Evolutionary conservation across 2,113 vertebrate species (phyloP).

Genomic region (Scopus umbretta): DNA sequence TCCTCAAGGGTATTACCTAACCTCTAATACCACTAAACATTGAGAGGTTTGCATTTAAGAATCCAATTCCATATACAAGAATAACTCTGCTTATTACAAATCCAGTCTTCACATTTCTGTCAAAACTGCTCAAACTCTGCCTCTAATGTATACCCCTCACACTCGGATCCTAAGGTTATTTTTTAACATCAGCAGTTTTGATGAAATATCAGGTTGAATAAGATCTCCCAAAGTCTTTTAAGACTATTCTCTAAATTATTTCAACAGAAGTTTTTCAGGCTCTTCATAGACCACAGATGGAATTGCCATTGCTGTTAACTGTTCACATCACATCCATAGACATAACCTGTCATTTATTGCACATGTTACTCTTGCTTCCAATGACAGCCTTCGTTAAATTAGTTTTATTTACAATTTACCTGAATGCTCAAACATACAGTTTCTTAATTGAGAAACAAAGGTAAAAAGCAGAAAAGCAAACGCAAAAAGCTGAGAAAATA

Average conservation of each 20-base stretch:
- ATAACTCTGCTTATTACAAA: neutral
- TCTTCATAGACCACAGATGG: neutral
- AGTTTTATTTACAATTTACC: neutral
- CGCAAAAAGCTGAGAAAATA: neutral
- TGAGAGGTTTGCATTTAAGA: slow-evolving; percentile 6
- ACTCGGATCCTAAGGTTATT: neutral
- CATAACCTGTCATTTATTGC: neutral
- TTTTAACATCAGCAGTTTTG: neutral
- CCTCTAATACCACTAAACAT: neutral
- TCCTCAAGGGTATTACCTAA: slow-evolving; percentile 48
- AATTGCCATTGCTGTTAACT: neutral
- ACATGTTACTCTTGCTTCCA: neutral
- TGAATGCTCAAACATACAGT: neutral
- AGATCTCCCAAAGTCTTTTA: neutral
- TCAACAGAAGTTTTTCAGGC: neutral
- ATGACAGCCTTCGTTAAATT: neutral
- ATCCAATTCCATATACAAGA: slow-evolving; percentile 6
- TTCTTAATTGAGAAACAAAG: neutral
- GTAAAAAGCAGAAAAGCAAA: neutral
- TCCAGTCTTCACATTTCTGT: neutral
- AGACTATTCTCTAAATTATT: neutral
- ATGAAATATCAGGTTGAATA: neutral
- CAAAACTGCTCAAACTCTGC: neutral
- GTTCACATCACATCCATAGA: neutral
- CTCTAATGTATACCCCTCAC: neutral